Evolutionary conservation across 2,797 vertebrate genomes (phyloP), one percentile per base, ranked within the genome.

Genomic region (Limosa lapponica): DNA sequence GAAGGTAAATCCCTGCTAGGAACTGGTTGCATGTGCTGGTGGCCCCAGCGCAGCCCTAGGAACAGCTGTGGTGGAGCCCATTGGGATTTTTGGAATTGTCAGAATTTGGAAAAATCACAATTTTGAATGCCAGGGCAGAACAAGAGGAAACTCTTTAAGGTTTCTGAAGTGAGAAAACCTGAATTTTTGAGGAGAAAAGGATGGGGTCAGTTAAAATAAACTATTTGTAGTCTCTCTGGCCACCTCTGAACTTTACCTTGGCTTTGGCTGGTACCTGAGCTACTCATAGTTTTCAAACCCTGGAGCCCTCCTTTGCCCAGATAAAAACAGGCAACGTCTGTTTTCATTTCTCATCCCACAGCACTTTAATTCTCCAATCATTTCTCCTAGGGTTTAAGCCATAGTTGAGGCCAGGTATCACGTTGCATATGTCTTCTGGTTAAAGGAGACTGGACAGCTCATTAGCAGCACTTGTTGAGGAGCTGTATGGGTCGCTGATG

Each of bases 291-390:
- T 80, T 66, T 37, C 48, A 70, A 43, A 61, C 3, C 22, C 44
- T n/a, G 57, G 25, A 75, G 15, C 36, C 15, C 24, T 62, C 34
- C 64, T 78, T 81, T 39, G 4, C 41, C 34, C 18, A 30, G 32
- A 37, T 23, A 37, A 52, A 48, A 79, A 12, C 0, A 0, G 13
- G 10, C 55, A 62, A 23, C 5, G 32, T 64, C 25, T 81, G 17
- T 13, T 69, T 37, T 87, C 25, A 10, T 62, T 88, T 49, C 41
- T 72, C 19, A 49, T 28, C 54, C 23, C 43, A 44, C 34, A 65
- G 51, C 23, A 36, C 84, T 48, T 4, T 61, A 55, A 41, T 55
- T 89, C n/a, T 69, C 27, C 62, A 11, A 0, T 6, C 3, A 52
- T 39, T 82, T 75, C 23, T 22, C 66, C 36, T 28, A 62, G 36